A percentile compares a stretch with the other conserved stretches of the same genome.
Conservation (phyloP, 2,888 invertebrate species). For the Philopedon plagiatum region DNA sequence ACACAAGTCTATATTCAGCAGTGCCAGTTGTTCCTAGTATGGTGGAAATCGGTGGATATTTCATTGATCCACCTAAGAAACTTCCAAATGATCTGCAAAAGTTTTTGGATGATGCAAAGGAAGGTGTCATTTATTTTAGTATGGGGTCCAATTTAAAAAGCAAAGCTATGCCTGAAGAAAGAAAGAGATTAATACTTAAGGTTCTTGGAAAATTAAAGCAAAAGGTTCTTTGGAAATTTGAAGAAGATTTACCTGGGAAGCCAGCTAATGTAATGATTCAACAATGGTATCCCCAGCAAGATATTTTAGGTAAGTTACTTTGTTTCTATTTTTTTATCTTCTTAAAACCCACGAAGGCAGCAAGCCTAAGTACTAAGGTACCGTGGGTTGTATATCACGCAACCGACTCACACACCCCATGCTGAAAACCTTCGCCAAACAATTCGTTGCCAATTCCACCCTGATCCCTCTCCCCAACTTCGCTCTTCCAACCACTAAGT, state of each 20-base stretch:
- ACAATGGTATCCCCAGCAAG: constrained; percentile 78
- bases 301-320: constrained; percentile 60
- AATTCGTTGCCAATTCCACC: no score
- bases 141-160: constrained; percentile 75
- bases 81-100: constrained; percentile 57
- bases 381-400: no score
- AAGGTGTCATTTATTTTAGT: constrained; percentile 71
- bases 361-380: no score
- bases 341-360: no score
- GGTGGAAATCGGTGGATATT: constrained; percentile 73
- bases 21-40: constrained; percentile 71
- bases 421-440: no score
- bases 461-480: no score
- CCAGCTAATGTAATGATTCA: constrained; percentile 73
- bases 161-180: constrained; percentile 71
- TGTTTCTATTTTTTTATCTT: no score
- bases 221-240: constrained; percentile 81
- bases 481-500: no score
- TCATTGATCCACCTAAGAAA: constrained; percentile 61
- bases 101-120: constrained; percentile 54
- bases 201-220: constrained; percentile 75
- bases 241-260: constrained; percentile 71
- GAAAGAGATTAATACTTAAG: constrained; percentile 71
- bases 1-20: constrained; percentile 36
- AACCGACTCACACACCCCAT: no score